These are phyloP conservation scores for Oceanodroma leucorhoa DNA, from an alignment of 2,797 vertebrate genomes.

Conservation along the genomic window DNA sequence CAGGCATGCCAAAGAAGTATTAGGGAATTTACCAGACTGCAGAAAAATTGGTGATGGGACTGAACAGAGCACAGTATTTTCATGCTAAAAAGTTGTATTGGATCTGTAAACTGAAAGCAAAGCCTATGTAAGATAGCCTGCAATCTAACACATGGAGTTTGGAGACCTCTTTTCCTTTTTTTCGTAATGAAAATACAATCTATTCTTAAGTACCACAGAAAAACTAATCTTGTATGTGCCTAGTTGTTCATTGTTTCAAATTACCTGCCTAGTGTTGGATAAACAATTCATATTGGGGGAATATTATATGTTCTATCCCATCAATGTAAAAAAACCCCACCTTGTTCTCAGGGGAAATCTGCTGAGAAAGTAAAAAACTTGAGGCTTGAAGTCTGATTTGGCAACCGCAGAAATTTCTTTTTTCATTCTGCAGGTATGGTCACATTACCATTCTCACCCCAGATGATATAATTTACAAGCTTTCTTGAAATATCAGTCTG, in stretches of 20 bases:
- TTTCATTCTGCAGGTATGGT: not conserved
- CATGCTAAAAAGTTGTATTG: not conserved
- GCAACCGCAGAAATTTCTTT: not conserved
- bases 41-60: fast-evolving
- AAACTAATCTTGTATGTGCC: not conserved
- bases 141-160: not conserved
- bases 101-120: not conserved
- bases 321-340: not conserved
- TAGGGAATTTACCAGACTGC: not conserved
- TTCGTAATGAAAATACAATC: not conserved
- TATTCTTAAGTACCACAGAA: not conserved
- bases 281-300: not conserved
- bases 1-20: not conserved
- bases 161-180: not conserved
- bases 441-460: not conserved
- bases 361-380: not conserved
- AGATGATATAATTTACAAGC: not conserved
- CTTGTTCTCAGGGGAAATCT: not conserved
- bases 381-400: not conserved
- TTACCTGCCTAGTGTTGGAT: not conserved
- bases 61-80: not conserved
- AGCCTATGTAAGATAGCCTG: not conserved
- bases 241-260: not conserved
- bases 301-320: not conserved
- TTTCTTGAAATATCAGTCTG: not conserved